Conservation (phyloP, 2,113 vertebrate genomes). For the Tympanuchus pallidicinctus region DNA sequence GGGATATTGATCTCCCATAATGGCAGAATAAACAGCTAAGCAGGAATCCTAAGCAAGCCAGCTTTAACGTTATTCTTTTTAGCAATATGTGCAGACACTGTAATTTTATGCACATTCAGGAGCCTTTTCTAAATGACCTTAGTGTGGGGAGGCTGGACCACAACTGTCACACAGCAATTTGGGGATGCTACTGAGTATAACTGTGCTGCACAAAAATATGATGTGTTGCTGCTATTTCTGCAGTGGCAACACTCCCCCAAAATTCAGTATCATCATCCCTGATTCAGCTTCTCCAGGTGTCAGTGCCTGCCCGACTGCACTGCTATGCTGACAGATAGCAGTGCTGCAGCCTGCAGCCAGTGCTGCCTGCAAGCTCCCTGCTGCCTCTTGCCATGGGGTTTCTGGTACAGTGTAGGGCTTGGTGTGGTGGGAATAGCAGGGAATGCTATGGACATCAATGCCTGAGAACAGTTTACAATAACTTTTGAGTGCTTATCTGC, state of each 20-base stretch:
- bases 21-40: conserved; percentile 13
- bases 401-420: neutral
- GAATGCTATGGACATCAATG: fast-evolving
- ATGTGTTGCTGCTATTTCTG: neutral
- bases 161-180: neutral
- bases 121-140: neutral
- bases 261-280: neutral
- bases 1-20: conserved; percentile 40
- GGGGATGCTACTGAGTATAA: neutral
- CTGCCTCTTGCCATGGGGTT: fast-evolving
- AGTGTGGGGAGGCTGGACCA: neutral
- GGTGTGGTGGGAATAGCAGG: neutral
- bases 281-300: neutral
- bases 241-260: neutral
- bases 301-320: fast-evolving
- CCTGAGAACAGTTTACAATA: neutral
- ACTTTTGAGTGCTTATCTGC: neutral
- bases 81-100: neutral
- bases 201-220: neutral
- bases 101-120: neutral
- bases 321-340: neutral
- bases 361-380: neutral
- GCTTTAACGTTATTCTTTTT: neutral
- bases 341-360: fast-evolving
- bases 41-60: neutral